Evolutionary conservation across 2,797 vertebrate genomes (phyloP), one percentile per base, ranked within the genome.

Genomic region (Scolopax bukidnonensis): DNA sequence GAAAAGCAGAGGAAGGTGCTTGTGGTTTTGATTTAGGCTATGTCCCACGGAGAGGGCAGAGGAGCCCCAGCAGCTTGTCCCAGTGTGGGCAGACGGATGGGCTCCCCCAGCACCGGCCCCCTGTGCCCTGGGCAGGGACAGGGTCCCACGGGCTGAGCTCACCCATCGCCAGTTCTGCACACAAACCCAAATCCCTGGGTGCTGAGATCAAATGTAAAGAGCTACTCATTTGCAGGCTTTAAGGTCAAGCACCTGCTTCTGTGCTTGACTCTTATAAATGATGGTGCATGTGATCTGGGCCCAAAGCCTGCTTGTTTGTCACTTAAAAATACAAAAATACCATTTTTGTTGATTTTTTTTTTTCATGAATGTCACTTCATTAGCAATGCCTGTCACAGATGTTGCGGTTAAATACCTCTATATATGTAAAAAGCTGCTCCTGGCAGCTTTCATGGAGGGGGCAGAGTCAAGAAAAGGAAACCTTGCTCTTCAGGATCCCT

Each of bases 151-250:
- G 14, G 7, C 48, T 3, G 2, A 7, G 19, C 8, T 59, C 59
- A 8, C 40, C n/a, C 33, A 1, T 9, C 9, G 0, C 5, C 5
- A 7, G 12, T 38, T 25, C 20, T 6, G 23, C 30, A 36, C 32
- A 32, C 45, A 53, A 27, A 53, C 18, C 32, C 24, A 7, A 8
- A 23, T 20, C 51, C 33, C 25, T 17, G 4, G 5, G 54, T 16
- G 32, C 61, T 21, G 11, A 12, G 33, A 20, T 10, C 19, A 21
- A 20, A 80, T 15, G 69, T 50, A 23, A 57, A 45, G 70, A 69
- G 69, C 63, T 54, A 6, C 25, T 59, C 23, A 13, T 12, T 56
- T 36, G 36, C 27, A 33, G 64, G 56, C 50, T 21, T 30, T 45
- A 77, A 53, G 73, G 64, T 61, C 36, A 51, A 69, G 69, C 20